Evolutionary conservation across 2,888 invertebrate genomes (phyloP), one percentile per base, ranked within the genome.

Genomic region (Netelia melanura): DNA sequence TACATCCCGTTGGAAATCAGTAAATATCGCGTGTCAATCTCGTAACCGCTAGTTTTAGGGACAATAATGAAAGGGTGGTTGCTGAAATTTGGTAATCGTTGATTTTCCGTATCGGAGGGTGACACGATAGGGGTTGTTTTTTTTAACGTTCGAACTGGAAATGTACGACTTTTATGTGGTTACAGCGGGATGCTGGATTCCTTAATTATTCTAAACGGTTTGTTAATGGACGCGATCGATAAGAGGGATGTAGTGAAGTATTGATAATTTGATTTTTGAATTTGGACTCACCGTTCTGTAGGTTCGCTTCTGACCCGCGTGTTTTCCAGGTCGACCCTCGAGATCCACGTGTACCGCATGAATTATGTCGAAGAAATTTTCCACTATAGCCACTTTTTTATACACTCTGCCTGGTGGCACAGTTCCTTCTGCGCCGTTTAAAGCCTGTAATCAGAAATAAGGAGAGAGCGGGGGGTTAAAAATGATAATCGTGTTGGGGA

Each of bases 351-450:
- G 99, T 17, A 99, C 98, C 72, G 97, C 97, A 94, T 98, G 98
- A 92, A 99, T 99, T 87, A 99, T 99, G 93, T 98, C 98, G 94
- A 98, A 99, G 95, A 99, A 99, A 92, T 98, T 98, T 94, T 99
- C 99, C n/a, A 99, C 99, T 54, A 98, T 97, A 0, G 99, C 98
- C 67, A 99, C 99, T 93, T 98, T 97, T 91, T 98, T 97, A 94
- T 97, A 98, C 17, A 97, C 96, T 76, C 97, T 96, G 82, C 93
- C 93, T 6, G 93, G 91, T 17, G 92, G 90, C 14, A 93, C 91
- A 0, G 93, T 92, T 25, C 93, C 93, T 78, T 94, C 94, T 1
- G 97, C 96, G 86, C 96, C 96, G 89, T 94, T 96, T 64, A 95
- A 94, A 8, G 96, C 95, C 97, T 97, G 95, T 54, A 96, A 96